Percentiles rank a stretch among this genome's conserved stretches.
phyloP scores from a whole-genome alignment of 2,113 vertebrate species.

The Oostethus manadensis region DNA sequence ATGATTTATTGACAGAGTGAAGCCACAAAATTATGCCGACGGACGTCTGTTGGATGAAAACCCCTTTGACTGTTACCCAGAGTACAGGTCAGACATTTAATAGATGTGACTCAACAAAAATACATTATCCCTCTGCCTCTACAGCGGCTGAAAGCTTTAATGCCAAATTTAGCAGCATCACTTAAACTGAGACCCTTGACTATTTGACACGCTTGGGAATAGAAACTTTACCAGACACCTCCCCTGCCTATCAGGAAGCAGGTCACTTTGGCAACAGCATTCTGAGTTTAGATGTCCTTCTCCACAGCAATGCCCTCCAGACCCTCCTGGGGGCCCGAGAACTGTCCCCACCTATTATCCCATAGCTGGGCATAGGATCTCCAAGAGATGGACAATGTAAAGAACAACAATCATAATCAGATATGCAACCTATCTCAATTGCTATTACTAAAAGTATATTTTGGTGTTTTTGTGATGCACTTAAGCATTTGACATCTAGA shows the following conservation, averaged over 20 bases:
- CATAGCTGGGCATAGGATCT: background rate
- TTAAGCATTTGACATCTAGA: background rate
- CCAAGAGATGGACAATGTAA: background rate
- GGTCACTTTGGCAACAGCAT: background rate
- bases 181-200: constrained; percentile 15
- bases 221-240: constrained; percentile 7
- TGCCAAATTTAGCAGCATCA: constrained; percentile 17
- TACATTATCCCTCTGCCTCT: background rate
- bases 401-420: background rate
- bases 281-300: background rate
- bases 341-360: background rate
- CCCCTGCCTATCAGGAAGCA: background rate
- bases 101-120: background rate
- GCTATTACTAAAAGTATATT: background rate
- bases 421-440: background rate
- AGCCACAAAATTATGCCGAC: too few relatives aligned
- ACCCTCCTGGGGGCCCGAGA: background rate
- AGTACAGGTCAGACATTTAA: background rate
- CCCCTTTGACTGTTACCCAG: too few relatives aligned
- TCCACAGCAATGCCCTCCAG: constrained; percentile 1
- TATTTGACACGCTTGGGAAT: constrained; percentile 10
- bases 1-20: too few relatives aligned
- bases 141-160: constrained; percentile 2
- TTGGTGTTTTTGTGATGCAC: background rate
- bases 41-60: too few relatives aligned